Percentiles rank a stretch among this genome's conserved stretches.
Evolutionary conservation across 2,888 invertebrate genomes (phyloP).

Genomic region (Ctena decussata): DNA sequence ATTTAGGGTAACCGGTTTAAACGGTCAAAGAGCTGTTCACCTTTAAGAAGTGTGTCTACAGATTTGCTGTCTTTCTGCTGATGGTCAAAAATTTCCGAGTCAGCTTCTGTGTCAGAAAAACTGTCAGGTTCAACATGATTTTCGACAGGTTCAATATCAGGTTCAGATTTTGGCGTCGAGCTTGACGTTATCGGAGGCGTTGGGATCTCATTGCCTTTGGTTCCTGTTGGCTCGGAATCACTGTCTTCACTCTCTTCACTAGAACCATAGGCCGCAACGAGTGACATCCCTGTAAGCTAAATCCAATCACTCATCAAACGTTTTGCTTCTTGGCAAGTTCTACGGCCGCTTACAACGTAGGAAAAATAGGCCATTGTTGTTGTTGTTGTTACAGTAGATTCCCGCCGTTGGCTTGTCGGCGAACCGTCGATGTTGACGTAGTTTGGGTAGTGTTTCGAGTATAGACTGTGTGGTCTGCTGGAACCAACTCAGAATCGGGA

Average conservation of each 20-base stretch:
- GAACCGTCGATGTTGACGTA: too few relatives aligned
- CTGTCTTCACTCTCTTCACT: slow-evolving; percentile 72
- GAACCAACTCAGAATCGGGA: too few relatives aligned
- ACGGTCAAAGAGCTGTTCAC: neutral
- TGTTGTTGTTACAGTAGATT: too few relatives aligned
- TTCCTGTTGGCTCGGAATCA: slow-evolving; percentile 31
- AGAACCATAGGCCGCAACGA: slow-evolving; percentile 80
- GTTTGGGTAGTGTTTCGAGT: too few relatives aligned
- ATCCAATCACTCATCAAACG: neutral
- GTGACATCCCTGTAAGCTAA: slow-evolving; percentile 65
- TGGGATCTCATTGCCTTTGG: neutral
- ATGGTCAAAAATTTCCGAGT: neutral
- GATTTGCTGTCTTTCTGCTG: neutral
- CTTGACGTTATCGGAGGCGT: neutral
- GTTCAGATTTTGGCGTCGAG: neutral
- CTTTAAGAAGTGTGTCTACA: neutral
- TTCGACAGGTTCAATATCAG: neutral
- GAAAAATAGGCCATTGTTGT: too few relatives aligned
- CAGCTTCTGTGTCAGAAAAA: neutral
- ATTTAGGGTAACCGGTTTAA: too few relatives aligned
- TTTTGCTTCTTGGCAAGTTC: too few relatives aligned
- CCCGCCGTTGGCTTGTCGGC: too few relatives aligned
- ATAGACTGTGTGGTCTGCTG: too few relatives aligned
- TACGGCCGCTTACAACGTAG: too few relatives aligned
- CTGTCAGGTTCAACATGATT: neutral